These are phyloP conservation scores for Nematolebias whitei DNA, from an alignment of 2,113 vertebrate species.

Conservation along the genomic window DNA sequence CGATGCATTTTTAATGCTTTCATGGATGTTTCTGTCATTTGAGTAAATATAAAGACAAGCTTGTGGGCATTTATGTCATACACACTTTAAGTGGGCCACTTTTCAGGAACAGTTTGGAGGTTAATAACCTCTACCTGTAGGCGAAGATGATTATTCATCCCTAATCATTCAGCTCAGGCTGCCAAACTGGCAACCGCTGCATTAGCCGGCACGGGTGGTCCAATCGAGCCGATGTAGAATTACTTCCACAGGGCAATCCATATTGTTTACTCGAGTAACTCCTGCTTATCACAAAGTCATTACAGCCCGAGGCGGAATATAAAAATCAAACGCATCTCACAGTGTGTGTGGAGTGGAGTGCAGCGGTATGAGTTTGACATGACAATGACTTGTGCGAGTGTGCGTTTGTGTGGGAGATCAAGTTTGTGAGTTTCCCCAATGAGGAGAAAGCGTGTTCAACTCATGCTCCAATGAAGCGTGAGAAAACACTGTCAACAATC, in stretches of 20 bases:
- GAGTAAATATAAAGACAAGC: not conserved
- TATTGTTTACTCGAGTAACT: conserved; percentile 48
- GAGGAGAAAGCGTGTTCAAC: conserved; percentile 34
- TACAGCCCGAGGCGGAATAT: conserved; percentile 40
- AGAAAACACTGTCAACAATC: conserved; percentile 48
- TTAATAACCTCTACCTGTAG: conserved; percentile 13
- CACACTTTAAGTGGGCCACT: not conserved
- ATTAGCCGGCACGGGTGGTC: conserved; percentile 19
- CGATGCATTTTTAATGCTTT: no score
- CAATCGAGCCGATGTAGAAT: conserved; percentile 9
- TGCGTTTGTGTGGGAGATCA: not conserved
- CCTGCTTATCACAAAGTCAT: conserved; percentile 50
- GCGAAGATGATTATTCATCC: conserved; percentile 15
- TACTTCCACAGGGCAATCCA: conserved; percentile 49
- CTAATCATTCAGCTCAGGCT: conserved; percentile 36
- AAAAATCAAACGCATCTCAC: conserved; percentile 27
- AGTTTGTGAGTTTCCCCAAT: conserved; percentile 23
- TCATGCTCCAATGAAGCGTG: conserved; percentile 54
- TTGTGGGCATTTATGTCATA: not conserved
- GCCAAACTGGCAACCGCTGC: conserved; percentile 18
- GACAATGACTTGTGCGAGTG: not conserved
- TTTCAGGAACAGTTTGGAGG: conserved; percentile 14
- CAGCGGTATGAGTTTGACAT: conserved; percentile 18
- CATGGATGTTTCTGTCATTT: no score
- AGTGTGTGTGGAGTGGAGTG: conserved; percentile 14